Conservation (phyloP, 1,140 invertebrate genomes). For the Bombus picipes region DNA sequence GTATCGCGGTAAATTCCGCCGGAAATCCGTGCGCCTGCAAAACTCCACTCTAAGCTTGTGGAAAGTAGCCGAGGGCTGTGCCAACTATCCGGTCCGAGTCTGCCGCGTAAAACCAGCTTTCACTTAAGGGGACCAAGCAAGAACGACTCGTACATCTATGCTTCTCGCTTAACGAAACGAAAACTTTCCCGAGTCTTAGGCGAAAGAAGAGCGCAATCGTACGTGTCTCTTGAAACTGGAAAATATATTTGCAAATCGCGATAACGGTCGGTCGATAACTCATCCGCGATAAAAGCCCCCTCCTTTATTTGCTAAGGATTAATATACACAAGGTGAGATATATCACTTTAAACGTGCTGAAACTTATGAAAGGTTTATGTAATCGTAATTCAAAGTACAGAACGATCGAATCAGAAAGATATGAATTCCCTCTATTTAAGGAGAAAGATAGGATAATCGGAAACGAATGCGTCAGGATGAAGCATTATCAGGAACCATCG, state of each 20-base stretch:
- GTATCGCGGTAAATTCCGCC: constrained; percentile 17
- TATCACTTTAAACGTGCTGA: no score
- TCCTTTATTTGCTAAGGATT: no score
- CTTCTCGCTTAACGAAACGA: not conserved
- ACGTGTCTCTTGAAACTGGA: not conserved
- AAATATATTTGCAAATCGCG: not conserved
- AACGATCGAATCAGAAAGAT: not conserved
- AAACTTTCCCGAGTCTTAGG: not conserved
- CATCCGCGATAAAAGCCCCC: not conserved
- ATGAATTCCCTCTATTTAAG: not conserved
- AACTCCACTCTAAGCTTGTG: constrained; percentile 19
- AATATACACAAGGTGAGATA: no score
- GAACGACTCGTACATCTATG: not conserved
- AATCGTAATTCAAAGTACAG: no score
- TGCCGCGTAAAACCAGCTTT: constrained; percentile 22
- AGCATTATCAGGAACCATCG: not conserved
- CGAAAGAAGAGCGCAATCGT: not conserved
- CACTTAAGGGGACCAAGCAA: not conserved
- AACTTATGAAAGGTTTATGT: no score
- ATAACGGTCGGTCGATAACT: not conserved
- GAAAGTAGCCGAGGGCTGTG: constrained; percentile 10
- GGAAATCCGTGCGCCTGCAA: constrained; percentile 11
- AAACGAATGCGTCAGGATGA: not conserved
- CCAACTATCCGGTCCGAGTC: not conserved
- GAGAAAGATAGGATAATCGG: not conserved